Conservation (phyloP, 2,888 invertebrate genomes). For the Cerceris rybyensis region DNA sequence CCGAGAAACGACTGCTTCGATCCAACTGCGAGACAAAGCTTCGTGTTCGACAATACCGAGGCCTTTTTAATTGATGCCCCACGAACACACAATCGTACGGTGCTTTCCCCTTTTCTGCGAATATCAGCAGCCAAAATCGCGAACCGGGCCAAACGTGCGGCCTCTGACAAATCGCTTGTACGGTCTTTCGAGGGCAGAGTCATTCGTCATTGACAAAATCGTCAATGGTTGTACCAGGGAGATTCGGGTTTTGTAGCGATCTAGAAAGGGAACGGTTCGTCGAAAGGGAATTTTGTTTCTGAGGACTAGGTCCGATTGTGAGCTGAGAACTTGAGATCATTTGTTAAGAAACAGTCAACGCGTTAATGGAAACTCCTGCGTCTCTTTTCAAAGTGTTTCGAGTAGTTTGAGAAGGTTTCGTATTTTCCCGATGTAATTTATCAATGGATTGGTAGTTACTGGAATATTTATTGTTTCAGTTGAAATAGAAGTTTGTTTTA, state of each 20-base stretch:
- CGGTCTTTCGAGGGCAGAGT: conserved; percentile 23
- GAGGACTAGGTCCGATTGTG: too few relatives aligned
- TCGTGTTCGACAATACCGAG: conserved; percentile 48
- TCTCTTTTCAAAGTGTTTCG: not conserved
- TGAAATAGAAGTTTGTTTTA: too few relatives aligned
- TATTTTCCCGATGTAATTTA: not conserved
- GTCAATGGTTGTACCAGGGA: conserved; percentile 13
- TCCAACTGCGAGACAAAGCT: conserved; percentile 56
- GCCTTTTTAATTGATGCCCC: conserved; percentile 63
- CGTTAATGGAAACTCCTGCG: too few relatives aligned
- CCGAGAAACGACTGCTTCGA: conserved; percentile 52
- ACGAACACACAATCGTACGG: conserved; percentile 2
- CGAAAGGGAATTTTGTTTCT: conserved; percentile 5
- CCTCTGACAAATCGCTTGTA: conserved; percentile 61
- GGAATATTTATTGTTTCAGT: too few relatives aligned
- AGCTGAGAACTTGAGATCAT: too few relatives aligned
- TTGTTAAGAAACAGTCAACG: too few relatives aligned
- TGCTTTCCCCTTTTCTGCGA: conserved; percentile 25
- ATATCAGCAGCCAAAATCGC: conserved; percentile 27
- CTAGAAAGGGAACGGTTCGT: not conserved
- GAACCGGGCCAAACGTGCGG: conserved; percentile 45
- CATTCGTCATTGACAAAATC: conserved; percentile 47
- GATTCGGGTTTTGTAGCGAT: conserved; percentile 44
- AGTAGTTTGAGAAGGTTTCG: not conserved
- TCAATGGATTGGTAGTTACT: not conserved